Conservation (phyloP, 2,888 invertebrate species). For the Sipunculus nudus region DNA sequence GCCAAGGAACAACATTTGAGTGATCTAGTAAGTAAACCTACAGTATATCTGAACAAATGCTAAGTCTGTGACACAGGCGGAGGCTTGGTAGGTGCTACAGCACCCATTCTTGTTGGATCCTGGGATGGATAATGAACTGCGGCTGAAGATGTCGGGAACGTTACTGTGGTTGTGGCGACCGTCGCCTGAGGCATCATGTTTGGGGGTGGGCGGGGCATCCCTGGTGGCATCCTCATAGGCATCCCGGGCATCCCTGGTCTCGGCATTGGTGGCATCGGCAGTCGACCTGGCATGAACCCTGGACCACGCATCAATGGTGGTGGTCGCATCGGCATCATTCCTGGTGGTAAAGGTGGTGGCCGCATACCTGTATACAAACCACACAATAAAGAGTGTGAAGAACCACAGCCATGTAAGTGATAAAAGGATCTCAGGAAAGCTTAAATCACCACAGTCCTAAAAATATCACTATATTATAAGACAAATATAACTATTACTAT, state of each 20-base stretch:
- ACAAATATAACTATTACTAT: too few species aligned
- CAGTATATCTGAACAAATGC: too few species aligned
- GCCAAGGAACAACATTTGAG: too few species aligned
- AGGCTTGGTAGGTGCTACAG: conserved; percentile 38
- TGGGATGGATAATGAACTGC: conserved; percentile 91
- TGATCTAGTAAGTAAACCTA: too few species aligned
- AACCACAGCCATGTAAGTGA: too few species aligned
- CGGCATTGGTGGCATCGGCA: conserved; percentile 54
- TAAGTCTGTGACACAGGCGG: too few species aligned
- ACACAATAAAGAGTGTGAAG: too few species aligned
- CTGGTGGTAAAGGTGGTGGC: conserved; percentile 58
- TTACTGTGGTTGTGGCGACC: neutral
- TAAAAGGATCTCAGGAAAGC: too few species aligned
- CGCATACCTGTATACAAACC: conserved; percentile 31
- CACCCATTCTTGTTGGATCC: conserved; percentile 90
- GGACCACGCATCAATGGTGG: conserved; percentile 68
- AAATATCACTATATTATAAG: too few species aligned
- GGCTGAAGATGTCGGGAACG: conserved; percentile 57
- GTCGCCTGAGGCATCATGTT: conserved; percentile 38
- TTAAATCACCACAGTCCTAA: too few species aligned
- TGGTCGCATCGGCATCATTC: conserved; percentile 67
- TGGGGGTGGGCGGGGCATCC: conserved; percentile 30
- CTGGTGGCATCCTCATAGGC: conserved; percentile 21
- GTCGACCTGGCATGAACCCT: conserved; percentile 64
- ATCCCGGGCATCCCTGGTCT: conserved; percentile 40